A percentile compares a stretch with the other conserved stretches of the same genome.
phyloP scores from a whole-genome alignment of 1,140 invertebrate species.

The Drosophila malerkotliana region DNA sequence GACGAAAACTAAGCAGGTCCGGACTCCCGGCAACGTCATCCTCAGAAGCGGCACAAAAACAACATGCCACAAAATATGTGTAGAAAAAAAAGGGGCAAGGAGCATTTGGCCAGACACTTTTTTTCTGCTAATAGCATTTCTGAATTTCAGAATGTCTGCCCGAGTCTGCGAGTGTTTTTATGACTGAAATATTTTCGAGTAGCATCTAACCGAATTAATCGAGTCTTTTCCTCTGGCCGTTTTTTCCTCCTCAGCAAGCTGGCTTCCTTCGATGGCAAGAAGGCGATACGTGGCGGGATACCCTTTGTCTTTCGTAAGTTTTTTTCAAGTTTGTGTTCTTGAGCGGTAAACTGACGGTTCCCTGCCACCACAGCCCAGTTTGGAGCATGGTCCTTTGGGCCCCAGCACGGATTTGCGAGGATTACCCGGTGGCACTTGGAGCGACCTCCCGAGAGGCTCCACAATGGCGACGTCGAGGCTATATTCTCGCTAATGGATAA shows the following conservation, averaged over 20 bases:
- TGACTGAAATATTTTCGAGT: constrained; percentile 51
- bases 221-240: constrained; percentile 36
- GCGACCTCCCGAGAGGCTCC: constrained; percentile 92
- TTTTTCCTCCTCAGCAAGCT: constrained; percentile 90
- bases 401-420: constrained; percentile 97
- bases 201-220: constrained; percentile 65
- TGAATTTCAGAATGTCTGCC: constrained; percentile 76
- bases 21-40: constrained; percentile 34
- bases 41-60: constrained; percentile 35
- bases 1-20: constrained; percentile 57
- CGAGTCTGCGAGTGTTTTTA: constrained; percentile 68
- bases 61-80: constrained; percentile 20
- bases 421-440: constrained; percentile 95
- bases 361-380: constrained; percentile 91
- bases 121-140: constrained; percentile 66
- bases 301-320: constrained; percentile 98
- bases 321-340: neutral
- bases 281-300: constrained; percentile 96
- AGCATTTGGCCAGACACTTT: constrained; percentile 78
- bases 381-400: constrained; percentile 95
- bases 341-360: constrained; percentile 5
- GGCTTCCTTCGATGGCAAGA: constrained; percentile 97
- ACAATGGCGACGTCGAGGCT: constrained; percentile 95
- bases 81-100: constrained; percentile 56
- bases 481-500: constrained; percentile 96